phyloP scores from a whole-genome alignment of 2,888 invertebrate species.

The Venusia cambrica region DNA sequence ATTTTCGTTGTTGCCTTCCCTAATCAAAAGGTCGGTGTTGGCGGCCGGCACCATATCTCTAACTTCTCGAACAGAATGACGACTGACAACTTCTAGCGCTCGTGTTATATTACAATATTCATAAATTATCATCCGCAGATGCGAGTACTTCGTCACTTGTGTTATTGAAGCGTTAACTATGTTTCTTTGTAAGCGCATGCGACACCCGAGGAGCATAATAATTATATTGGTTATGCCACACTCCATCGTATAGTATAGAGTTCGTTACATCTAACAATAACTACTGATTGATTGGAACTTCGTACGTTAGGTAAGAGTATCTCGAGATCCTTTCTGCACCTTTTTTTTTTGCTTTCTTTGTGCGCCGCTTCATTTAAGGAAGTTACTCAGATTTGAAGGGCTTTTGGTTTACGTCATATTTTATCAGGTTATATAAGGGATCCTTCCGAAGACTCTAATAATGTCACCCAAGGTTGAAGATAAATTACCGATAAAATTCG shows the following conservation, averaged over 20 bases:
- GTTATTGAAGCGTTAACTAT: slow-evolving; percentile 25
- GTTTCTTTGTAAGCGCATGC: slow-evolving; percentile 42
- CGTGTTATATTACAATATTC: slow-evolving; percentile 12
- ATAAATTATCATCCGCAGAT: slow-evolving; percentile 19
- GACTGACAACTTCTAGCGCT: slow-evolving; percentile 21
- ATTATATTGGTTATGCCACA: slow-evolving; percentile 47
- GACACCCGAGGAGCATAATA: slow-evolving; percentile 48
- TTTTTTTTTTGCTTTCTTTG: too few species aligned
- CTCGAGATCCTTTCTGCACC: too few species aligned
- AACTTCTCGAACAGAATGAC: slow-evolving; percentile 26
- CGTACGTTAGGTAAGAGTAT: too few species aligned
- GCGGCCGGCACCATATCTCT: slow-evolving; percentile 22
- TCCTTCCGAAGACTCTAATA: too few species aligned
- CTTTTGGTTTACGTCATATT: too few species aligned
- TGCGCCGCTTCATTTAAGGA: too few species aligned
- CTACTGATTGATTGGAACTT: too few species aligned
- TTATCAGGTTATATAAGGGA: too few species aligned
- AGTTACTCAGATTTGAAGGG: too few species aligned
- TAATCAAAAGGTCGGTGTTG: slow-evolving; percentile 42
- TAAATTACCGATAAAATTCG: too few species aligned
- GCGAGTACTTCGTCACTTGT: slow-evolving; percentile 13
- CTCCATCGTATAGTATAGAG: slow-evolving; percentile 38
- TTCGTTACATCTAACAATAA: too few species aligned
- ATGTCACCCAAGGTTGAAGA: too few species aligned
- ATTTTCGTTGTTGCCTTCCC: slow-evolving; percentile 33